Percentiles rank a stretch among this genome's conserved stretches.
Conservation (phyloP, 2,888 invertebrate species). For the Agrotis clavis region DNA sequence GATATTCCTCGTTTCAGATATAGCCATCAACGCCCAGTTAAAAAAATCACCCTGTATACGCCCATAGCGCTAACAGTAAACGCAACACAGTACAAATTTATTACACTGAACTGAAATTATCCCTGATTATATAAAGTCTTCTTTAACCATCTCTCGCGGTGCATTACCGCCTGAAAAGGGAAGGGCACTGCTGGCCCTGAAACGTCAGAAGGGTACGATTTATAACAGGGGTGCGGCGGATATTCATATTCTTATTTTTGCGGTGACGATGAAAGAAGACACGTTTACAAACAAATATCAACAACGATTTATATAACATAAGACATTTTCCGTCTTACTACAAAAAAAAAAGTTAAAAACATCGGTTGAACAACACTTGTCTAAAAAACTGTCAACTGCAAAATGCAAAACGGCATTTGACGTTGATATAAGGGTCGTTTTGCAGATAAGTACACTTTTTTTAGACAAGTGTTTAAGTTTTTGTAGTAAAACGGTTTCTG, state of each 20-base stretch:
- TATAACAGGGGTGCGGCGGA: constrained; percentile 25
- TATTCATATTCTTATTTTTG: constrained; percentile 33
- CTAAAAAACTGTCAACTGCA: no score
- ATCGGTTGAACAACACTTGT: no score
- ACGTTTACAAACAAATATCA: constrained; percentile 10
- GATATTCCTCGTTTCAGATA: no score
- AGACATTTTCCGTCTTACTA: neutral
- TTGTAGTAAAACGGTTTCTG: no score
- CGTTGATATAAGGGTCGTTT: no score
- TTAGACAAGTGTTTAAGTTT: no score
- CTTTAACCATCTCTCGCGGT: constrained; percentile 28
- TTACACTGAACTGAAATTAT: neutral
- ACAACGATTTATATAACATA: constrained; percentile 10
- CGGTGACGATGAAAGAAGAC: constrained; percentile 12
- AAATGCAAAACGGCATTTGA: no score
- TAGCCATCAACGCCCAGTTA: no score
- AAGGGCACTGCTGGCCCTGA: constrained; percentile 35
- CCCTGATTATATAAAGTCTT: neutral
- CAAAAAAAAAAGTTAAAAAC: no score
- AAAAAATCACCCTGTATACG: no score
- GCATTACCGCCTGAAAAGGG: constrained; percentile 34
- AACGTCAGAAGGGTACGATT: constrained; percentile 37
- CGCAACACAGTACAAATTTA: neutral
- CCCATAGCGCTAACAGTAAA: no score
- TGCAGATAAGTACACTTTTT: no score